Base-by-base conservation (phyloP, 2,888 invertebrate species). In the Temnothorax ravouxi region DNA sequence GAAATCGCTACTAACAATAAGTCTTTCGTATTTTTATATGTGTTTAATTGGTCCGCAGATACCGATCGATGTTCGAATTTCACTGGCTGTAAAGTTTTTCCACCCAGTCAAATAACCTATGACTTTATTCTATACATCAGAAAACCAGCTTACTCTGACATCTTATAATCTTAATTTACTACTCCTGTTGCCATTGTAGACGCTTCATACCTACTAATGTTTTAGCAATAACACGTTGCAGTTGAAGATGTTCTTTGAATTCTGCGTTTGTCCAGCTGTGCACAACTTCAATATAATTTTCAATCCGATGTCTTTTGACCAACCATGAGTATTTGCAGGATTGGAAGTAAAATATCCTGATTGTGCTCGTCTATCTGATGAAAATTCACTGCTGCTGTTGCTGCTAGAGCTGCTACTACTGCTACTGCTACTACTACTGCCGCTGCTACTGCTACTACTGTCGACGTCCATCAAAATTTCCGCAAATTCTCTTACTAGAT, bases 1-100 rank as follows among this genome's bases (percentile, higher is more conserved):
- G 54, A 38, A 41, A 9, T 80, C 38, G 13, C 1, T n/a, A 54
- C 4, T 54, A 29, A n/a, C n/a, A n/a, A n/a, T n/a, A n/a, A 52
- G 25, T 66, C n/a, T 15, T 54, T 8, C 2, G 21, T 71, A 67
- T 44, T 41, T 54, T 56, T 79, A 25, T 34, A 59, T 34, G 11
- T 34, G 18, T 62, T 5, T 64, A 71, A 79, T 61, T 80, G 72
- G 72, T 72, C 72, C 72, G 69, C 69, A 18, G 41, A 44, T 77
- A 67, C 67, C 79, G 38, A 71, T 61, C 34, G 21, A 79, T 21
- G 56, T 79, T 71, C 13, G 9, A 59, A 72, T 80, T 50, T 38
- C 13, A n/a, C n/a, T n/a, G n/a, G n/a, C n/a, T n/a, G n/a, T n/a
- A n/a, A n/a, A n/a, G n/a, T n/a, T n/a, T n/a, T n/a, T n/a, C n/a